Percentiles rank a stretch among this genome's conserved stretches.
Evolutionary conservation across 2,113 vertebrate species (phyloP).

Genomic region (Nothocercus nigrocapillus): DNA sequence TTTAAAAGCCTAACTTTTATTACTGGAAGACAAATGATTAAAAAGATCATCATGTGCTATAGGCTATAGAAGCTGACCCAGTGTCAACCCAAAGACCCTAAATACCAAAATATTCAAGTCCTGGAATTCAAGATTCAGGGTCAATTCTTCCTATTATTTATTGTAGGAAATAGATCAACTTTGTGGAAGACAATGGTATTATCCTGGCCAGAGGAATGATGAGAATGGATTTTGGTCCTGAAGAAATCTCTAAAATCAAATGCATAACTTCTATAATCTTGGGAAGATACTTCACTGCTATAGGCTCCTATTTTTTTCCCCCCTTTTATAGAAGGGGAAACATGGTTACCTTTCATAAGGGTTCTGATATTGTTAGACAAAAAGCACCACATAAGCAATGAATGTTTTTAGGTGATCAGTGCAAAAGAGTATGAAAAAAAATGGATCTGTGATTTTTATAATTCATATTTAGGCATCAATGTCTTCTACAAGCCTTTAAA

Average conservation of each 20-base stretch:
- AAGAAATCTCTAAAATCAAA: background rate
- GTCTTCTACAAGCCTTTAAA: background rate
- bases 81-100: background rate
- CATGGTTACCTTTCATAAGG: background rate
- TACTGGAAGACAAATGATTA: background rate
- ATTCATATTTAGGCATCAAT: background rate
- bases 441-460: background rate
- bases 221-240: background rate
- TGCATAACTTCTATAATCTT: background rate
- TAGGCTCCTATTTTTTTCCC: accelerated
- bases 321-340: background rate
- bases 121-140: background rate
- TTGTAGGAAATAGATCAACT: background rate
- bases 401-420: background rate
- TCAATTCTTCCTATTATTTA: background rate
- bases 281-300: background rate
- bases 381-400: background rate
- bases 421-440: background rate
- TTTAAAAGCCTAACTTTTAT: background rate
- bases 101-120: background rate
- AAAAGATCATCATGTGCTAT: background rate
- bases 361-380: background rate
- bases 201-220: accelerated
- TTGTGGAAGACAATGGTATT: background rate
- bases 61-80: background rate